Evolutionary conservation across 2,888 invertebrate species (phyloP), one percentile per base, ranked within the genome.

Genomic region (Dynastes hyllus): DNA sequence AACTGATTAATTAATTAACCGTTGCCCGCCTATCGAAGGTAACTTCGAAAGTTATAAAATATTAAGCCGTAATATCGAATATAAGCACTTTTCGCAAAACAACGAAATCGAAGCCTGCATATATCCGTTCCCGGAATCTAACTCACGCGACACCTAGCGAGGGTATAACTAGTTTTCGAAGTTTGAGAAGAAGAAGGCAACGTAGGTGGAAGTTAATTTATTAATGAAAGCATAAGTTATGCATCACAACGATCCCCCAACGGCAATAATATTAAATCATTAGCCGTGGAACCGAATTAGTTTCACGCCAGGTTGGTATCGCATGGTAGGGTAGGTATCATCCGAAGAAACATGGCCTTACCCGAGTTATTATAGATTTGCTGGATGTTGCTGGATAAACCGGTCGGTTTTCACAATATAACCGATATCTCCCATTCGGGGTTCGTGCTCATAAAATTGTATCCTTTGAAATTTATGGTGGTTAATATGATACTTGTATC

Each of bases 231-330:
- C 16, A 16, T 55, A 55, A 55, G 55, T 55, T 55, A 55, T 55
- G 55, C 55, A 13, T 55, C 55, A n/a, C 55, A 16, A 55, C 55
- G n/a, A 22, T 3, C 55, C 55, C 55, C 3, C n/a, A 4, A 8
- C 45, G 55, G 55, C 55, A 22, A 55, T 55, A 55, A 55, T 55
- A 55, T 55, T 55, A 55, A 55, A 55, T 55, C 55, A 55, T 55
- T 55, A 55, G 16, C n/a, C n/a, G 22, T n/a, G 55, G 2, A 22
- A 22, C 6, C 2, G 55, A 55, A 16, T 55, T 55, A 55, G 55
- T 55, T 55, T 55, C 55, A n/a, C 55, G 55, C 16, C 45, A 8
- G 45, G 45, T 11, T 45, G 45, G 11, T 45, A 45, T 45, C 0
- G 32, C 32, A 37, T n/a, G n/a, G n/a, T 55, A 55, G 16, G 55